Conservation (phyloP, 2,797 vertebrate species). For the Acanthornis magna region DNA sequence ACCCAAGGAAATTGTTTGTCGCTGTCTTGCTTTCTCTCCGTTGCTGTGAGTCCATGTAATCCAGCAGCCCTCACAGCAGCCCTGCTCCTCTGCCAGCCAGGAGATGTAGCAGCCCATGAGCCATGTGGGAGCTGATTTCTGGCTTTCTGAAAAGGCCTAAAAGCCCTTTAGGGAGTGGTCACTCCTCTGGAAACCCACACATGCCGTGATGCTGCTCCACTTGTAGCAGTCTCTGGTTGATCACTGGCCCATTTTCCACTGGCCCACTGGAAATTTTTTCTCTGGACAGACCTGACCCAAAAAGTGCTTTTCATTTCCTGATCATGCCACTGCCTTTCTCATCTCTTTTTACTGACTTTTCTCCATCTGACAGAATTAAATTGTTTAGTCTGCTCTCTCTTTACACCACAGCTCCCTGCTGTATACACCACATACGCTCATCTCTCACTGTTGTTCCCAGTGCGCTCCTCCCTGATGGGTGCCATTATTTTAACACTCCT, state of each 20-base stretch:
- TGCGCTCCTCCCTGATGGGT: not conserved
- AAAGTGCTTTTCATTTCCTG: not conserved
- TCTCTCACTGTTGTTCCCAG: not conserved
- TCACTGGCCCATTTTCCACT: not conserved
- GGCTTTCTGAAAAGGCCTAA: not conserved
- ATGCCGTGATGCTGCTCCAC: not conserved
- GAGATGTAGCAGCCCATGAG: not conserved
- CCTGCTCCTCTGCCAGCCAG: not conserved
- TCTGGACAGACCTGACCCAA: not conserved
- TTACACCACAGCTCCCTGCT: not conserved
- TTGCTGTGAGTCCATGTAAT: not conserved
- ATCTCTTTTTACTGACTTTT: not conserved
- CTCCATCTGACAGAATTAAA: not conserved
- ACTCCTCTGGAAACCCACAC: not conserved
- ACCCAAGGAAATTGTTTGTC: not conserved
- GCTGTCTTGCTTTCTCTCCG: fast-evolving
- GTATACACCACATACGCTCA: fast-evolving
- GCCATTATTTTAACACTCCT: not conserved
- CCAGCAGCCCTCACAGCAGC: not conserved
- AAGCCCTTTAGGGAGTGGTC: not conserved
- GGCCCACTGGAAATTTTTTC: not conserved
- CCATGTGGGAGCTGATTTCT: not conserved
- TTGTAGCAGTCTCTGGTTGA: not conserved
- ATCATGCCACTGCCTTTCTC: not conserved
- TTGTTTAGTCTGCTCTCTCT: not conserved